Base-by-base conservation (phyloP, 2,888 invertebrate species). In the Sericinus montela region DNA sequence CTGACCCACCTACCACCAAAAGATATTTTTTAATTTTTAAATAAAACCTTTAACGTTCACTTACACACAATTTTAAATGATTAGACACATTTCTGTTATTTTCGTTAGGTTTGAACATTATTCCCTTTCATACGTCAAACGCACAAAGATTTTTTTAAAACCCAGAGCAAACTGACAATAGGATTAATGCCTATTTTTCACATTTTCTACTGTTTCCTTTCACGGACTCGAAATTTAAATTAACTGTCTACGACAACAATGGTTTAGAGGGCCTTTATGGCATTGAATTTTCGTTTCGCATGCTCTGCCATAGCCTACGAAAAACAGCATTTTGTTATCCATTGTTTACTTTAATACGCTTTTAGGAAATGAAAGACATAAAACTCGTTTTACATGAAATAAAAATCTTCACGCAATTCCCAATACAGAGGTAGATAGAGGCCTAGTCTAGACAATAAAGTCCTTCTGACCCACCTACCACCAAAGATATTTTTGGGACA, bases 231-330 rank as follows among this genome's bases (percentile, higher is more conserved):
- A 85, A 86, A 86, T 86, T 84, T 83, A 87, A 87, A 87, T 86
- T 85, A 86, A 86, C 87, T 86, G 84, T 85, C 81, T 79, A 81
- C 80, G 80, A 81, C 85, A 82, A 85, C 83, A 85, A 86, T 86
- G 85, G 48, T 44, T 49, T 34, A 28, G 44, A 44, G 48, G 48
- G 48, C 34, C 44, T 49, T 49, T 43, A 49, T 43, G 43, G 44
- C 48, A 49, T 49, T 49, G 48, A 43, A 49, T 49, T 49, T 44
- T 44, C 32, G 32, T 49, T 44, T 35, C 16, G 39, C 32, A 19
- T 38, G 34, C 39, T 34, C 16, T 34, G 39, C 39, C 28, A 25
- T 34, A 25, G 34, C 23, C 38, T 5, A 49, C 38, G 43, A 49
- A 19, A 38, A 39, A 23, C 43, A 28, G 34, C 3, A 28, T 43